A percentile compares a stretch with the other conserved stretches of the same genome.
phyloP scores from a whole-genome alignment of 2,888 invertebrate species.

The Melinaea marsaeus region DNA sequence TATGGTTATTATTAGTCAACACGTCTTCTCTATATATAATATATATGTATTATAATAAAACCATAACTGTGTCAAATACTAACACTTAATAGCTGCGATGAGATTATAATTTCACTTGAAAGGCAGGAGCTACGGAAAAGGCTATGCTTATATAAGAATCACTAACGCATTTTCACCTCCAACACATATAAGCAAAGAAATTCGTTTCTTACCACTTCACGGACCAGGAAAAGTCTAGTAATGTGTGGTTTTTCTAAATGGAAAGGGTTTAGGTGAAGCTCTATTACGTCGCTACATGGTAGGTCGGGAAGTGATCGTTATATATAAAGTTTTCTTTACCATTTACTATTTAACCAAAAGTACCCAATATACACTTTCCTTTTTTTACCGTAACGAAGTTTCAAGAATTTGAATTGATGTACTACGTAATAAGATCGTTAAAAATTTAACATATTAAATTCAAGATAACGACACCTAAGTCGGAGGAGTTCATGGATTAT shows the following conservation, averaged over 20 bases:
- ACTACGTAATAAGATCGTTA: no score
- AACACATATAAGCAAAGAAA: constrained; percentile 14
- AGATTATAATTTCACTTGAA: constrained; percentile 19
- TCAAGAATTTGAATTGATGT: no score
- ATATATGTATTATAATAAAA: no score
- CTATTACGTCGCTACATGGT: constrained; percentile 13
- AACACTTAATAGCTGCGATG: no score
- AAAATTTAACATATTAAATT: not conserved
- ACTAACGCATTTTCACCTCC: constrained; percentile 17
- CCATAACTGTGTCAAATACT: no score
- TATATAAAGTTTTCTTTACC: no score
- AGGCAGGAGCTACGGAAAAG: constrained; percentile 35
- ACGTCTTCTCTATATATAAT: no score
- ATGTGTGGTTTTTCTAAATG: not conserved
- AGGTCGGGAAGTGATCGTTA: constrained; percentile 16
- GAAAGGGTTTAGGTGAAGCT: not conserved
- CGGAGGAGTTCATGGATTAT: constrained; percentile 20
- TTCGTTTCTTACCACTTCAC: constrained; percentile 20
- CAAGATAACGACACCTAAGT: not conserved
- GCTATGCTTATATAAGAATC: constrained; percentile 24
- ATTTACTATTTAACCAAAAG: no score
- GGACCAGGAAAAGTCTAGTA: constrained; percentile 25
- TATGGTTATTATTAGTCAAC: no score
- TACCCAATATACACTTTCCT: no score
- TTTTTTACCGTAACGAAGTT: no score